Percentiles rank a stretch among this genome's conserved stretches.
Conservation (phyloP, 35 echinoderm and acorn worm species). For the Eucidaris tribuloides region DNA sequence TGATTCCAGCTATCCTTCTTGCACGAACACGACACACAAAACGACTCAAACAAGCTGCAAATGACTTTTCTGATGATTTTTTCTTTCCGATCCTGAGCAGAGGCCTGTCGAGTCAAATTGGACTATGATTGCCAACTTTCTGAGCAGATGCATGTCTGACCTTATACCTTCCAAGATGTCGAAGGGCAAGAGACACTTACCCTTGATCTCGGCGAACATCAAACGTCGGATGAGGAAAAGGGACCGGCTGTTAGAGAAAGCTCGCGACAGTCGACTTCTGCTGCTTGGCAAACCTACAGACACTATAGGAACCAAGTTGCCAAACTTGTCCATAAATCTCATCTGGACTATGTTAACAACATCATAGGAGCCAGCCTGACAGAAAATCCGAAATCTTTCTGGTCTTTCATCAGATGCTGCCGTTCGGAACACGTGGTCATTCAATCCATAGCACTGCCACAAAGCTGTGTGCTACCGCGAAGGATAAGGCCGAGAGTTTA, state of each 20-base stretch:
- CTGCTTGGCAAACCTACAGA: neutral
- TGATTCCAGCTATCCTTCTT: no score
- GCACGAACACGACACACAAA: no score
- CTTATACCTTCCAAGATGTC: slow-evolving; percentile 42
- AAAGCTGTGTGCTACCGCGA: neutral
- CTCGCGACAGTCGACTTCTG: neutral
- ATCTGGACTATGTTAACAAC: slow-evolving; percentile 5
- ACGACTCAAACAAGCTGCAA: neutral
- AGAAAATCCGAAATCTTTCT: neutral
- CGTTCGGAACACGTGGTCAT: neutral
- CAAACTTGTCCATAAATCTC: slow-evolving; percentile 37
- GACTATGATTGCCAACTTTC: neutral
- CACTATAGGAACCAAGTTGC: slow-evolving; percentile 11
- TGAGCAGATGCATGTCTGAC: neutral
- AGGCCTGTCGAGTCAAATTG: slow-evolving; percentile 43
- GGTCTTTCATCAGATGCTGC: neutral
- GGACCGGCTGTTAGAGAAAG: slow-evolving; percentile 13
- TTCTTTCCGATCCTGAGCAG: neutral
- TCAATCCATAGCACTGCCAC: no score
- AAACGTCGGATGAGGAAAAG: slow-evolving; percentile 61
- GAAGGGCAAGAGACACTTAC: slow-evolving; percentile 15
- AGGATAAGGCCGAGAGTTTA: neutral
- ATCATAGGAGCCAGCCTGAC: neutral
- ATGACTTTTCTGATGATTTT: neutral
- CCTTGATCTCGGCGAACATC: slow-evolving; percentile 7